Evolutionary conservation across 2,113 vertebrate genomes (phyloP).

Genomic region (Chaetodon auriga): DNA sequence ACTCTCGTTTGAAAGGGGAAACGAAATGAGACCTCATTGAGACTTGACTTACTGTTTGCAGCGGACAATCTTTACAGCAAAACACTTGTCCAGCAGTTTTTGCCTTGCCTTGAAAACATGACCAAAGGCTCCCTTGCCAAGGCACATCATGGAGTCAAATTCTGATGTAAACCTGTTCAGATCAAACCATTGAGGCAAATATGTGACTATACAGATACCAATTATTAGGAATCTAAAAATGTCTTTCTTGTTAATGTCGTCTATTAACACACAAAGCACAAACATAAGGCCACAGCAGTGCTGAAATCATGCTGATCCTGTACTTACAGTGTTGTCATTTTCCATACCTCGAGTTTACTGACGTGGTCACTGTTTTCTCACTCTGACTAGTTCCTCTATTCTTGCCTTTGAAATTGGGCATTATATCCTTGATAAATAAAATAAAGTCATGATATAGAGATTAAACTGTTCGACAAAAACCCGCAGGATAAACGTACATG

Average conservation of each 20-base stretch:
- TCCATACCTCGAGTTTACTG: conserved; percentile 63
- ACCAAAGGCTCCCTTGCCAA: conserved; percentile 81
- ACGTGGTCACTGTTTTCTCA: conserved; percentile 5
- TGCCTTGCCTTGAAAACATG: conserved; percentile 78
- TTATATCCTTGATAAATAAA: conserved; percentile 36
- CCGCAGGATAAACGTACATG: neutral
- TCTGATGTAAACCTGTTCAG: conserved; percentile 76
- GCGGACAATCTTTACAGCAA: conserved; percentile 81
- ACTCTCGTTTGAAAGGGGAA: neutral
- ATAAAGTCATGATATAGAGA: neutral
- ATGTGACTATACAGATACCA: neutral
- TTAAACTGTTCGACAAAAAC: neutral
- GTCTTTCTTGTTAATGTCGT: neutral
- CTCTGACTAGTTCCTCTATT: neutral
- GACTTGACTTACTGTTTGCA: conserved; percentile 69
- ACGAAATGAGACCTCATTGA: neutral
- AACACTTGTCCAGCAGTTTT: conserved; percentile 53
- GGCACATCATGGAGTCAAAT: conserved; percentile 61
- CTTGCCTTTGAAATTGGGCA: conserved; percentile 36
- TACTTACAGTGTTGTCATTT: neutral
- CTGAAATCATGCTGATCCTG: neutral
- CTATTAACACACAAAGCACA: neutral
- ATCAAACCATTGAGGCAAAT: neutral
- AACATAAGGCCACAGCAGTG: neutral
- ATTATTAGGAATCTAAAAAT: neutral